Evolutionary conservation across 2,888 invertebrate species (phyloP), one percentile per base, ranked within the genome.

Genomic region (Ichneumon xanthorius): DNA sequence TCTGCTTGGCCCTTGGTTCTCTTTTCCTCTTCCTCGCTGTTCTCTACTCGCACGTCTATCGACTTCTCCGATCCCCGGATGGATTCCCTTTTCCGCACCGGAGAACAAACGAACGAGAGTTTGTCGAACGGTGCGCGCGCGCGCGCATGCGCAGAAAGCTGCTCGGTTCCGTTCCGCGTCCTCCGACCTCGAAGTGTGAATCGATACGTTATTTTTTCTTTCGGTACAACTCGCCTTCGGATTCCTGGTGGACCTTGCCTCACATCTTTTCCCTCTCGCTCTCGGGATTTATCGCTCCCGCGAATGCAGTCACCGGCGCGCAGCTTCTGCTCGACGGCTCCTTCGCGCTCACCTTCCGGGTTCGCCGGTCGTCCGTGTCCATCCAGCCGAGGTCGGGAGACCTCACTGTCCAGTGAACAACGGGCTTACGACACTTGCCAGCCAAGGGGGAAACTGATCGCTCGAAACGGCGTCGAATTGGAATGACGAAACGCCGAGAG

Each of bases 321-420:
- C 58, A 14, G 58, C 58, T 58, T 58, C 22, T 58, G 22, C 58
- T 26, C 58, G 58, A 58, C 22, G 58, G 11, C 22, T 58, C 63
- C 75, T 26, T 22, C 75, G 45, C 30, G 50, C 19, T 63, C 63
- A 37, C 11, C 76, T 76, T 76, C 76, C 76, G 76, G 76, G 76
- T 50, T 76, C 16, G 65, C 58, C 63, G 14, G 65, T 65, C 63
- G 76, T 65, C 16, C 48, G 33, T 48, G 50, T 22, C 63, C 50
- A 26, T 58, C 58, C 58, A 14, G 26, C 58, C 26, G 58, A 58
- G 58, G 11, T 58, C 58, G 22, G 22, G 58, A 26, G 11, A 22
- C 26, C 58, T 58, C 26, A 22, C 58, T 11, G 22, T 22, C 11
- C 58, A 58, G 26, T 16, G 45, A 26, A 58, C 58, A 58, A 58